These are phyloP conservation scores for Noctua janthe DNA, from an alignment of 2,888 invertebrate species.

Conservation along the genomic window DNA sequence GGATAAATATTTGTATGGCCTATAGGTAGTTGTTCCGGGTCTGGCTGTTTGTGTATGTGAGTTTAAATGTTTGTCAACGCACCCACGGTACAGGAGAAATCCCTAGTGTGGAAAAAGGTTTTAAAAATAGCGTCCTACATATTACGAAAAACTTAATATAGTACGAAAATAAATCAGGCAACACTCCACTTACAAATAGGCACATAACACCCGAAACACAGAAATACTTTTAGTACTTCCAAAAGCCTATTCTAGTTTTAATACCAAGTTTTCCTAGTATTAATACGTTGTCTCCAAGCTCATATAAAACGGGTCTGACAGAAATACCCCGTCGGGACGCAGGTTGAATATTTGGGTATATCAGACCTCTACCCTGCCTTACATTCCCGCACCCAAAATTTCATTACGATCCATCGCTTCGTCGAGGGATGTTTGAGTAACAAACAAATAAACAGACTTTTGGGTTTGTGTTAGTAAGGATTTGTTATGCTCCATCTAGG, in stretches of 20 bases:
- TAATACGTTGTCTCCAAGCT: constrained; percentile 35
- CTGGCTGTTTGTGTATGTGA: neutral
- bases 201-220: neutral
- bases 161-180: neutral
- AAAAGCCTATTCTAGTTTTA: constrained; percentile 13
- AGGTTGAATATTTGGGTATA: constrained; percentile 59
- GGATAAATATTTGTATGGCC: too few species aligned
- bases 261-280: constrained; percentile 14
- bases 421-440: constrained; percentile 61
- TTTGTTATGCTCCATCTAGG: constrained; percentile 42
- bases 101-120: too few species aligned
- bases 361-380: constrained; percentile 27
- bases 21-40: too few species aligned
- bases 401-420: constrained; percentile 63
- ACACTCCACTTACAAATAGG: neutral
- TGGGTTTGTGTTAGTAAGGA: constrained; percentile 57
- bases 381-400: constrained; percentile 59
- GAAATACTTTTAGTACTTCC: neutral
- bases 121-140: too few species aligned
- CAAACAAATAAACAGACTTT: constrained; percentile 64
- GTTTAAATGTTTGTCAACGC: neutral
- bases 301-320: constrained; percentile 49
- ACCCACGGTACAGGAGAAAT: too few species aligned
- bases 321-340: constrained; percentile 47
- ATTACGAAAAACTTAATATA: too few species aligned